Evolutionary conservation across 1,140 invertebrate species (phyloP), one percentile per base, ranked within the genome.

Genomic region (Papilio aristodemus): DNA sequence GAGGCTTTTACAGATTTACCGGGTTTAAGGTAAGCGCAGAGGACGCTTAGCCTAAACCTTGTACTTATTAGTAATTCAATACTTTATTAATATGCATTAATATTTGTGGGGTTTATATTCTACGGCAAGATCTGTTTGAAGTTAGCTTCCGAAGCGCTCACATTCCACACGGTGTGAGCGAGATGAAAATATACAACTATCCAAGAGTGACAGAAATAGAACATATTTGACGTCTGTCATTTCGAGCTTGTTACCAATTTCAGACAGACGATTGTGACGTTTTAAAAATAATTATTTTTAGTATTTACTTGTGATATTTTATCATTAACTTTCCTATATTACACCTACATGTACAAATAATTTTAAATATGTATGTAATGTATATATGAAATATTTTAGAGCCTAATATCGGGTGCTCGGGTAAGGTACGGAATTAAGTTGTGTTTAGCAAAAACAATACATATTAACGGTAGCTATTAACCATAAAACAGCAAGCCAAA

Each of bases 281-380:
- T 14, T 57, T 37, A 19, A 50, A n/a, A 43, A 46, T n/a, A 36
- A 32, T 32, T 17, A 14, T 37, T 37, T 60, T 59, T 46, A 71
- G 63, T 71, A 67, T 68, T 46, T 68, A 67, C 46, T 50, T 71
- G 64, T 71, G 70, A 71, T 71, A 71, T 57, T 57, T 39, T 69
- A 10, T 62, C 41, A 32, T 43, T 41, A 63, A 67, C 50, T 14
- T 68, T 59, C 39, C 41, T 46, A 60, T 66, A 70, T 68, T 59
- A 72, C 36, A 72, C 71, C 71, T 67, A 63, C 39, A 39, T 75
- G 73, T 75, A 69, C 73, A 74, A 74, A 74, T 59, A 43, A 19
- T 41, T 69, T 59, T 46, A 60, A 66, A 50, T 41, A 54, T 60
- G 54, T 71, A 71, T 62, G 41, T 59, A 64, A 57, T n/a, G n/a